These are phyloP conservation scores for Euura lappo DNA, from an alignment of 1,140 invertebrate species.

Conservation along the genomic window DNA sequence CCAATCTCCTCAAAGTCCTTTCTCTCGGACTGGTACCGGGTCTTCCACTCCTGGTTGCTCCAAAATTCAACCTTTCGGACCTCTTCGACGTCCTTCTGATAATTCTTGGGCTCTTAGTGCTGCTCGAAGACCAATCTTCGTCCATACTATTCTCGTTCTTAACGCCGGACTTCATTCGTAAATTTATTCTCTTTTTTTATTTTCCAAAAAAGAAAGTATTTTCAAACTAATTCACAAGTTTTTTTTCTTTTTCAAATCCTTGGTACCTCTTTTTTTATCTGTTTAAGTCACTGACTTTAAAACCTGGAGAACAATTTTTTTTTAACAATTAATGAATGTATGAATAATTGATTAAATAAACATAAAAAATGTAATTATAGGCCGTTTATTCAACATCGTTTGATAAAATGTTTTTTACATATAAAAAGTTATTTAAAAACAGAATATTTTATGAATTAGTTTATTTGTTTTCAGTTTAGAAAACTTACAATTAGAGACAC, in stretches of 20 bases:
- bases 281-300: no score
- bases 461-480: no score
- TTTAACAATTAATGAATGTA: no score
- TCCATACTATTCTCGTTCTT: slow-evolving; percentile 36
- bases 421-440: no score
- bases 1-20: slow-evolving; percentile 81
- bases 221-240: slow-evolving; percentile 12
- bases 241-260: not conserved
- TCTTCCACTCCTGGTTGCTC: slow-evolving; percentile 32
- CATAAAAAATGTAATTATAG: no score
- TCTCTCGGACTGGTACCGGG: slow-evolving; percentile 63
- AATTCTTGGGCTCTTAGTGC: slow-evolving; percentile 25
- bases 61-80: slow-evolving; percentile 35
- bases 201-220: slow-evolving; percentile 3
- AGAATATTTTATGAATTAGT: no score
- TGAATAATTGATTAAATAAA: no score
- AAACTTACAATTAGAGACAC: no score
- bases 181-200: slow-evolving; percentile 10
- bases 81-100: slow-evolving; percentile 25
- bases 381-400: no score
- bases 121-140: slow-evolving; percentile 37
- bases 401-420: no score
- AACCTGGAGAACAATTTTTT: no score
- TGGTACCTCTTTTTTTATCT: not conserved
- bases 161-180: slow-evolving; percentile 41